A percentile compares a stretch with the other conserved stretches of the same genome.
These are phyloP conservation scores for Gymnobelideus leadbeateri DNA, from an alignment of 2,113 vertebrate genomes.

Conservation along the genomic window DNA sequence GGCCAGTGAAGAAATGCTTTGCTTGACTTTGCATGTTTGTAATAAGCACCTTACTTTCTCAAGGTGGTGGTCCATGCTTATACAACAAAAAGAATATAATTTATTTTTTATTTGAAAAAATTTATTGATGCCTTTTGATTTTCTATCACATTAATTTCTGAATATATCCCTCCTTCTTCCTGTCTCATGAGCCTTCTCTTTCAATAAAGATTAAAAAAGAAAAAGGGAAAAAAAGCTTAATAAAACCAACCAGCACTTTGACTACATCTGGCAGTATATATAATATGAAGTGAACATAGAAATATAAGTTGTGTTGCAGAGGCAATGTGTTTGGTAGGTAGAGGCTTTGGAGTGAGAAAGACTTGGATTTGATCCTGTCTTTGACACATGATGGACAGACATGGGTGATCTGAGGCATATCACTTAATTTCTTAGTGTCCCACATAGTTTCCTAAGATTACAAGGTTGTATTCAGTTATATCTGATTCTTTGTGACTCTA, in stretches of 20 bases:
- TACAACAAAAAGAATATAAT: not conserved
- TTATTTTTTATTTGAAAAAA: not conserved
- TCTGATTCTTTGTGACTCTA: not conserved
- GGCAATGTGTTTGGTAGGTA: too few species aligned
- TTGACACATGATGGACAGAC: not conserved
- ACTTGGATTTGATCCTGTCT: not conserved
- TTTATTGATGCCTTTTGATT: not conserved
- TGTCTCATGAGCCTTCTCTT: not conserved
- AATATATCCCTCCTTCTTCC: not conserved
- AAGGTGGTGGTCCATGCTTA: not conserved
- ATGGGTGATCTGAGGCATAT: not conserved
- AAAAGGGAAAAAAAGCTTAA: not conserved
- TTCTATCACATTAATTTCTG: not conserved
- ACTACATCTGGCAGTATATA: not conserved
- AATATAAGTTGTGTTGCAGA: too few species aligned
- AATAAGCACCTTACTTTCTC: too few species aligned
- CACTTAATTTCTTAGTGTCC: not conserved
- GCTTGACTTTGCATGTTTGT: too few species aligned
- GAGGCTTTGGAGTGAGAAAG: not conserved
- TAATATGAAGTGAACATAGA: not conserved
- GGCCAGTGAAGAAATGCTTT: too few species aligned
- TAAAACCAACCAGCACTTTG: not conserved
- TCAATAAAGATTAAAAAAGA: not conserved
- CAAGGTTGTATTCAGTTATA: not conserved
- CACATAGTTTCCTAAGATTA: not conserved